Base-by-base conservation (phyloP, 2,113 vertebrate species). In the Percina caprodes region DNA sequence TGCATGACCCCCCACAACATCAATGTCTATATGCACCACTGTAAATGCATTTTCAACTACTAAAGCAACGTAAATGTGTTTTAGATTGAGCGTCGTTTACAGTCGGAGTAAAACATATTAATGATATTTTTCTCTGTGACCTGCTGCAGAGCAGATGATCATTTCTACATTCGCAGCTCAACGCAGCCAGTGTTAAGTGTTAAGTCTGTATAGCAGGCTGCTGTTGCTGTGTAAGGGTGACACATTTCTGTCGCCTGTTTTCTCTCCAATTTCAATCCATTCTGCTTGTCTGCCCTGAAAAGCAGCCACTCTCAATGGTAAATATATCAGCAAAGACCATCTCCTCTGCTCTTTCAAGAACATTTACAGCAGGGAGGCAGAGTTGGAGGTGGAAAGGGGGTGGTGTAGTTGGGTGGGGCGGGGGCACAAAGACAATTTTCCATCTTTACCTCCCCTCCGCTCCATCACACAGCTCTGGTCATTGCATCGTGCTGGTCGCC, bases 401-500 rank as follows among this genome's bases (percentile, higher is more conserved):
- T 21, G 56, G 16, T 14, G 33, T 13, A 24, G 70, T 39, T 35
- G 52, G 35, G 52, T 24, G 62, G 63, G 74, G 39, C 63, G 79
- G 58, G 33, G 80, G 55, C 89, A 92, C 92, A 94, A 92, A 94
- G 92, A 93, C 92, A 92, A 93, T 94, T 91, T 91, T 90, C 87
- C 83, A 69, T 92, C 90, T 91, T 87, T 42, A 76, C 87, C 90
- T 90, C 86, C 90, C 87, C 87, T 93, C 87, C 79, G 89, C 92
- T 94, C 93, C 92, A 93, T 93, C 92, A 93, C 91, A 93, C 93
- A 90, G 92, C 69, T 76, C 92, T 89, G 93, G 92, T 88, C 94
- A 94, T 92, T 92, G 93, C 94, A 95, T 95, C 91, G 86, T 69
- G 85, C 84, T 21, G 92, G 95, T 95, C 82, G 90, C 95, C 88